Conservation (phyloP, 2,888 invertebrate genomes). For the Perdita meconis region DNA sequence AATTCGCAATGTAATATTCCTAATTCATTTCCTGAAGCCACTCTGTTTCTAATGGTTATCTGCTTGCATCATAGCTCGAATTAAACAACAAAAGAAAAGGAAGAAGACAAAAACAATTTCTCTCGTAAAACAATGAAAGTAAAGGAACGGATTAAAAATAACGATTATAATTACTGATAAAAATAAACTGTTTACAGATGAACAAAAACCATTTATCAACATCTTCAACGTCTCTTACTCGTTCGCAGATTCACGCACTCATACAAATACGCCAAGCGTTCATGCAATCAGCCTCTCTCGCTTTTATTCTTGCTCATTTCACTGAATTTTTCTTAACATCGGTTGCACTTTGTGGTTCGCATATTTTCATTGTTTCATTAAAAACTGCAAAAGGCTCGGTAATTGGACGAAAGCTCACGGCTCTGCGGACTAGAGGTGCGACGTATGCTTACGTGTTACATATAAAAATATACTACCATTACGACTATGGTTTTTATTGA, state of each 20-base stretch:
- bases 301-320: neutral
- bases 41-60: slow-evolving; percentile 9
- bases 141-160: slow-evolving; percentile 28
- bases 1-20: neutral
- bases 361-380: neutral
- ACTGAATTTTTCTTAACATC: slow-evolving; percentile 3
- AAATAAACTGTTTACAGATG: slow-evolving; percentile 27
- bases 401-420: slow-evolving; percentile 59
- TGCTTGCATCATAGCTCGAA: slow-evolving; percentile 27
- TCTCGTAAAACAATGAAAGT: neutral
- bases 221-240: slow-evolving; percentile 2
- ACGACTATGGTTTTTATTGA: slow-evolving; percentile 36
- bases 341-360: neutral
- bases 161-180: slow-evolving; percentile 15
- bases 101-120: neutral
- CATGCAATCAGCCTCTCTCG: neutral
- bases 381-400: slow-evolving; percentile 47
- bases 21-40: neutral
- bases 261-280: neutral
- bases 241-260: neutral
- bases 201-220: slow-evolving; percentile 20
- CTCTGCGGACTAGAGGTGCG: slow-evolving; percentile 67
- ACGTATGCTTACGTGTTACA: slow-evolving; percentile 50
- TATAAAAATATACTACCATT: slow-evolving; percentile 66
- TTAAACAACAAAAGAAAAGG: slow-evolving; percentile 2